These are phyloP conservation scores for Pentalonia nigronervosa DNA, from an alignment of 1,140 invertebrate species.

Conservation along the genomic window DNA sequence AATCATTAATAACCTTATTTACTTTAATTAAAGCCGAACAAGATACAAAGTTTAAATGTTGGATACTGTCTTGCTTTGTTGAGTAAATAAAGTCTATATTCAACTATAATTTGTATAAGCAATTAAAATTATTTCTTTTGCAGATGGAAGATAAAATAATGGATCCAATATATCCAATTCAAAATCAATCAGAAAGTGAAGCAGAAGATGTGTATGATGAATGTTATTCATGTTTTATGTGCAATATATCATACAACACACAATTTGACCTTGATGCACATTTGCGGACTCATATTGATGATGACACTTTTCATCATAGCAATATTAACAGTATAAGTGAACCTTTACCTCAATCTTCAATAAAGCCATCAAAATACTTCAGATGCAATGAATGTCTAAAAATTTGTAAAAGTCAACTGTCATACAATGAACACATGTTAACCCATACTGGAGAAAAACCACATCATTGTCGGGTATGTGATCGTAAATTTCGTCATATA, in stretches of 20 bases:
- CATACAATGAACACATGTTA: conserved; percentile 66
- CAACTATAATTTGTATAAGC: not conserved
- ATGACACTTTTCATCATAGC: conserved; percentile 53
- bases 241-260: conserved; percentile 52
- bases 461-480: conserved; percentile 70
- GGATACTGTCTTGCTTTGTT: not conserved
- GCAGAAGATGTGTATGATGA: conserved; percentile 36
- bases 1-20: no score
- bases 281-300: conserved; percentile 42
- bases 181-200: conserved; percentile 31
- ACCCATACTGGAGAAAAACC: conserved; percentile 72
- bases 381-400: conserved; percentile 45
- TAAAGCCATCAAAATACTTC: conserved; percentile 40
- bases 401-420: conserved; percentile 52
- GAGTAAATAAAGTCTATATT: not conserved
- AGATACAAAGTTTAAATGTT: not conserved
- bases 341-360: conserved; percentile 37
- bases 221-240: conserved; percentile 58
- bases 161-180: not conserved
- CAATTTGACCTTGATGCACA: conserved; percentile 37
- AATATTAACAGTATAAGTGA: conserved; percentile 54
- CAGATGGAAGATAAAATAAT: conserved; percentile 4
- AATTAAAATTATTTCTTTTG: not conserved
- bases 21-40: not conserved
- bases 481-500: conserved; percentile 63